Conservation (phyloP, 2,888 invertebrate species). For the Calliphora vomitoria region DNA sequence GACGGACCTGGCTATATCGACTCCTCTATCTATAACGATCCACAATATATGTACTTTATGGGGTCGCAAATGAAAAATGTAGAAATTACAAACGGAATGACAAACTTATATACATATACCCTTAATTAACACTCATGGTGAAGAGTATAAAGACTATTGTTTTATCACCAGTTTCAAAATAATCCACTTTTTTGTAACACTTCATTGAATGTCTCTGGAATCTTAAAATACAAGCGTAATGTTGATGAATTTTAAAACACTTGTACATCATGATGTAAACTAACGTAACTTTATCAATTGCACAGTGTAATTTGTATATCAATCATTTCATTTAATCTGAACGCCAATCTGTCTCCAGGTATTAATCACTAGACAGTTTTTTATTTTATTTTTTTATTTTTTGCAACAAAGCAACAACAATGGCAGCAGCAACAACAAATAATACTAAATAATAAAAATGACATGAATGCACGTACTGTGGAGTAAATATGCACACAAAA, state of each 20-base stretch:
- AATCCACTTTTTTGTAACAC: too few relatives aligned
- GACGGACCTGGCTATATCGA: too few relatives aligned
- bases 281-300: not conserved
- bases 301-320: conserved; percentile 4
- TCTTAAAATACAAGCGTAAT: not conserved
- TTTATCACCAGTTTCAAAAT: too few relatives aligned
- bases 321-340: conserved; percentile 26
- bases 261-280: not conserved
- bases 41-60: too few relatives aligned
- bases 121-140: too few relatives aligned
- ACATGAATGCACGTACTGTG: not conserved
- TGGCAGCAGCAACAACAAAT: not conserved
- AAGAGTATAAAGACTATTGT: too few relatives aligned
- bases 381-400: not conserved
- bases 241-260: not conserved
- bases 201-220: not conserved
- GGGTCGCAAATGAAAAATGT: too few relatives aligned
- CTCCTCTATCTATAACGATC: too few relatives aligned
- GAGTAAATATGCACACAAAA: conserved; percentile 13
- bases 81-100: too few relatives aligned
- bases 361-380: conserved; percentile 21
- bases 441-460: not conserved
- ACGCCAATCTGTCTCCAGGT: conserved; percentile 31
- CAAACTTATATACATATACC: too few relatives aligned
- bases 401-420: not conserved